These are phyloP conservation scores for Lerista edwardsae DNA, from an alignment of 2,797 vertebrate species.

Conservation along the genomic window DNA sequence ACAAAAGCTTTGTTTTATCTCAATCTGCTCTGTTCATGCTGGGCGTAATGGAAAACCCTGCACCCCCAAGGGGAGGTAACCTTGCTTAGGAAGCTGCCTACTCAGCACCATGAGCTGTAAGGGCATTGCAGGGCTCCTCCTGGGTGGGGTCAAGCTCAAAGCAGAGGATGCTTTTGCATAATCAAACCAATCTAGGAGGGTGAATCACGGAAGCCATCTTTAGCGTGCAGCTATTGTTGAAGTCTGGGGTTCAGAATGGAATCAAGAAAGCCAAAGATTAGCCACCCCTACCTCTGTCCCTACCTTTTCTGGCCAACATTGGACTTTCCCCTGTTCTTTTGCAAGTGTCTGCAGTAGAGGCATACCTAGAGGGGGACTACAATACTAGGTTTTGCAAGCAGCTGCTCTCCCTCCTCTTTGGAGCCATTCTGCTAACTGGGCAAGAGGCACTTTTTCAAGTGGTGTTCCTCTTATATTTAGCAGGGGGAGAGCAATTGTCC, in stretches of 20 bases:
- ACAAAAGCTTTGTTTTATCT: background rate
- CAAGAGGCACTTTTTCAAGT: too few species aligned
- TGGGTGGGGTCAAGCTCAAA: background rate
- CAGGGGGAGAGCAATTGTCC: too few species aligned
- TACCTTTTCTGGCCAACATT: background rate
- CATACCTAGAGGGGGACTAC: too few species aligned
- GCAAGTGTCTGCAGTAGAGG: background rate
- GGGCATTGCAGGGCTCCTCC: background rate
- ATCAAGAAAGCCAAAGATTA: background rate
- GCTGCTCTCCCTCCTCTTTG: too few species aligned
- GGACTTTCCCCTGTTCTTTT: background rate
- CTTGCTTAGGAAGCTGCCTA: conserved; percentile 1
- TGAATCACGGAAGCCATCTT: background rate
- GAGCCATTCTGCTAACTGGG: too few species aligned
- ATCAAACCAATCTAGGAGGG: background rate
- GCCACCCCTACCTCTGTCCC: background rate
- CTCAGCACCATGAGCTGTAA: background rate
- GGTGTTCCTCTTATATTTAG: too few species aligned
- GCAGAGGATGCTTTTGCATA: background rate
- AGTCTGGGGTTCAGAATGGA: background rate
- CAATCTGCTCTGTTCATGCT: background rate
- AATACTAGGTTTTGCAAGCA: too few species aligned
- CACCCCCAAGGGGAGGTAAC: background rate
- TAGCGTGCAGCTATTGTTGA: background rate
- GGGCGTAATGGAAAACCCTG: background rate